Base-by-base conservation (phyloP, 2,113 vertebrate genomes). In the Oreotragus oreotragus region DNA sequence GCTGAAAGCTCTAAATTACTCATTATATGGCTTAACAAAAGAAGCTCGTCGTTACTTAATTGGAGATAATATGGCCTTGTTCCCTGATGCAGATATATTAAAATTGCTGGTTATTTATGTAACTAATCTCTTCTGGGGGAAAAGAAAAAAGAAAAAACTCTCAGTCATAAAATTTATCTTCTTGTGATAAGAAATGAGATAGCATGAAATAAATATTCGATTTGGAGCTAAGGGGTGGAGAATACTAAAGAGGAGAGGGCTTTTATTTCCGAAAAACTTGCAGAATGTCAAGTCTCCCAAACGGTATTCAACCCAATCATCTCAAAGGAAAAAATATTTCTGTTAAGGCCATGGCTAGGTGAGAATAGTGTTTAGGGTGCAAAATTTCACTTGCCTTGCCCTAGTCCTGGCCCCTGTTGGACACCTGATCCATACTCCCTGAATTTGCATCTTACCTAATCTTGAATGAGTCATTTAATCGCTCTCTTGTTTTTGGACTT, bases 141-240 rank as follows among this genome's bases (percentile, higher is more conserved):
- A n/a, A 62, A 62, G 19, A 39, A 73, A 39, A 43, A 43, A 43
- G 70, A 43, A 43, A 43, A 39, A 66, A 85, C 36, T 60, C 43
- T 95, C 33, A 11, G 77, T 49, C 80, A 17, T 66, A 96, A 96
- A 80, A 97, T 84, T 7, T 73, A 58, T 88, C n/a, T 96, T 79
- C 47, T 73, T 83, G 6, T 17, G 30, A 91, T 86, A 91, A 94
- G 95, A 33, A 77, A 80, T 11, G 12, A 87, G n/a, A 83, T 10
- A 33, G 57, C 27, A 64, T 11, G n/a, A 70, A 91, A 92, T 60
- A 90, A 90, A 84, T 23, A 51, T 9, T 33, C 0, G 1, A 21
- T 70, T 57, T 87, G 77, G 51, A 84, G 36, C 49, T 39, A 5
- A 47, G 60, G 6, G 14, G 76, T 7, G 7, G 2, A 57, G 53